Percentiles rank a stretch among this genome's conserved stretches.
These are phyloP conservation scores for Drosophila tani DNA, from an alignment of 1,140 invertebrate species.

Conservation along the genomic window DNA sequence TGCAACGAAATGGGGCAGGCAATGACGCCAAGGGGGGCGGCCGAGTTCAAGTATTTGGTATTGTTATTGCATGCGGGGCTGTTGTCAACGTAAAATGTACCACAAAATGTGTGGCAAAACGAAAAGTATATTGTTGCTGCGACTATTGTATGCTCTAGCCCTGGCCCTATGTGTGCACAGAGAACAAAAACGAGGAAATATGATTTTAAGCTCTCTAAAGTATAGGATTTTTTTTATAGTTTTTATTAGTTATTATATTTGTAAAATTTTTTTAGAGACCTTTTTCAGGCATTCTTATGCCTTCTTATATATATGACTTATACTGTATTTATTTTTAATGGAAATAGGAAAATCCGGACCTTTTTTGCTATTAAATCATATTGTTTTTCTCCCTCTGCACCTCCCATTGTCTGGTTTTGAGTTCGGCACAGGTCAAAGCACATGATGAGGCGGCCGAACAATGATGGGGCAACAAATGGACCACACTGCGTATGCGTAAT, in stretches of 20 bases:
- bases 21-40: background rate
- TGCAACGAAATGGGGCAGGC: conserved; percentile 45
- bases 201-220: too few relatives aligned
- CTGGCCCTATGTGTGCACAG: background rate
- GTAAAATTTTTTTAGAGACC: background rate
- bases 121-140: conserved; percentile 41
- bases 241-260: too few relatives aligned
- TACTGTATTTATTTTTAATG: background rate
- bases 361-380: background rate
- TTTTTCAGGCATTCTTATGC: background rate
- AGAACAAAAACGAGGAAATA: background rate
- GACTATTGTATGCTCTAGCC: conserved; percentile 19
- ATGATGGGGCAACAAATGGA: conserved; percentile 47
- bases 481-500: conserved; percentile 64
- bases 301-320: background rate
- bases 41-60: conserved; percentile 64
- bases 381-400: conserved; percentile 1
- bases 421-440: conserved; percentile 35
- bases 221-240: too few relatives aligned
- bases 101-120: conserved; percentile 55
- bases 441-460: conserved; percentile 24
- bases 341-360: background rate
- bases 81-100: conserved; percentile 56
- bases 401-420: background rate
- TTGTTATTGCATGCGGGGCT: conserved; percentile 46